Evolutionary conservation across 37 sponge, comb jelly and placozoan genomes (phyloP), one percentile per base, ranked within the genome.

Genomic region (Chondrilla cf. caribensis): DNA sequence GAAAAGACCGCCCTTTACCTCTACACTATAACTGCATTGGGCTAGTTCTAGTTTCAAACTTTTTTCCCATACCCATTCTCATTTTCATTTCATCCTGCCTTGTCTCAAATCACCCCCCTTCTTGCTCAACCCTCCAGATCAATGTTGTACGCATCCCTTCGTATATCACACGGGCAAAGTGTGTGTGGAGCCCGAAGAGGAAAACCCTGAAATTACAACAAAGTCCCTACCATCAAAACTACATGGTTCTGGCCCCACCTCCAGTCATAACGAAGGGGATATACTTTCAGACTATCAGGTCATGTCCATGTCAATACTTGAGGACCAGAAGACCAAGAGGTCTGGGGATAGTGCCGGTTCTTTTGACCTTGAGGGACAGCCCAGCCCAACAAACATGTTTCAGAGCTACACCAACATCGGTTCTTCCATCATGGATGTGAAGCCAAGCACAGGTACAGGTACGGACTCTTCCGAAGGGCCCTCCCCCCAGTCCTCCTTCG

Each of bases 161-260:
- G n/a, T 42, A 11, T 73, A 73, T 25, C 44, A 73, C 42, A 73
- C 76, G 0, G 76, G 76, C n/a, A 73, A 73, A 38, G 76, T 73
- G 25, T 73, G 76, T 73, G 76, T 73, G 19, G 76, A 73, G 43
- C 17, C n/a, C 32, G 76, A 73, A 29, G 72, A 70, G 72, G 72
- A 32, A 24, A 38, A 73, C 41, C 41, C 38, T 40, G 11, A 25
- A 1, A 37, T 39, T 42, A 40, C n/a, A 42, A 25, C 44, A 37
- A 73, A 73, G 25, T 21, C 2, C 17, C 24, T 1, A 2, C 15
- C 38, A 2, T 40, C 44, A 36, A 43, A 37, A 6, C 11, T 39
- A 24, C 44, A 42, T 24, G n/a, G n/a, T 21, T 37, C 72, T 38
- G 72, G 40, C 31, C 8, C 25, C 64, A 29, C 72, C 72, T 31